phyloP scores from a whole-genome alignment of 1,140 invertebrate species.

The Papilio glaucus region DNA sequence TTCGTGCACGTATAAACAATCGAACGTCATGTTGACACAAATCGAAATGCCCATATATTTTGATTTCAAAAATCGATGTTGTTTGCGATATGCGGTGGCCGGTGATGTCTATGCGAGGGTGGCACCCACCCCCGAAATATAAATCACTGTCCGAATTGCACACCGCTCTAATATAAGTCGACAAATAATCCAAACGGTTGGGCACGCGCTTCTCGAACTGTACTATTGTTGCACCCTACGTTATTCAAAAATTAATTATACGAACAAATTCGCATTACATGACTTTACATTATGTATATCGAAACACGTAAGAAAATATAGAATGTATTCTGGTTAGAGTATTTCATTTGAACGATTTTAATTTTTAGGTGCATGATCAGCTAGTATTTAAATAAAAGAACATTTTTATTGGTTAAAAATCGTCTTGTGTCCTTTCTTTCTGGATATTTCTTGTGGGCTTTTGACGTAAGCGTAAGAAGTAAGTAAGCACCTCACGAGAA shows the following conservation, averaged over 20 bases:
- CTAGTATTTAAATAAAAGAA: too few relatives aligned
- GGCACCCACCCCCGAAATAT: slow-evolving; percentile 75
- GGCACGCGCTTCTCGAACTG: slow-evolving; percentile 59
- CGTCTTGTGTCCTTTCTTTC: too few relatives aligned
- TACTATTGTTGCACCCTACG: slow-evolving; percentile 60
- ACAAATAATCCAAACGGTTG: slow-evolving; percentile 69
- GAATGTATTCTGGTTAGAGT: too few relatives aligned
- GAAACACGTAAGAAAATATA: neutral
- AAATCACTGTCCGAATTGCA: slow-evolving; percentile 82
- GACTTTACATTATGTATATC: slow-evolving; percentile 20
- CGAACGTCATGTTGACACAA: slow-evolving; percentile 47
- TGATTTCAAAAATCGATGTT: slow-evolving; percentile 79
- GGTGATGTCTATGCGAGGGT: slow-evolving; percentile 66
- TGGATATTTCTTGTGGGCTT: too few relatives aligned
- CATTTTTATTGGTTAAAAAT: too few relatives aligned
- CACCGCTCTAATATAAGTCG: slow-evolving; percentile 74
- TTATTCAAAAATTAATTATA: slow-evolving; percentile 58
- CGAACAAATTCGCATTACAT: slow-evolving; percentile 39
- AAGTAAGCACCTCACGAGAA: too few relatives aligned
- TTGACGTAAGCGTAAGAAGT: neutral
- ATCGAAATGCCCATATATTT: slow-evolving; percentile 65
- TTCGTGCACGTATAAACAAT: slow-evolving; percentile 26
- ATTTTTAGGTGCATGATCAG: too few relatives aligned
- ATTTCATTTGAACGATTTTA: neutral
- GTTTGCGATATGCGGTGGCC: slow-evolving; percentile 70